Percentiles rank a stretch among this genome's conserved stretches.
Conservation (phyloP, 1,140 invertebrate species). For the Heliconius hewitsoni region DNA sequence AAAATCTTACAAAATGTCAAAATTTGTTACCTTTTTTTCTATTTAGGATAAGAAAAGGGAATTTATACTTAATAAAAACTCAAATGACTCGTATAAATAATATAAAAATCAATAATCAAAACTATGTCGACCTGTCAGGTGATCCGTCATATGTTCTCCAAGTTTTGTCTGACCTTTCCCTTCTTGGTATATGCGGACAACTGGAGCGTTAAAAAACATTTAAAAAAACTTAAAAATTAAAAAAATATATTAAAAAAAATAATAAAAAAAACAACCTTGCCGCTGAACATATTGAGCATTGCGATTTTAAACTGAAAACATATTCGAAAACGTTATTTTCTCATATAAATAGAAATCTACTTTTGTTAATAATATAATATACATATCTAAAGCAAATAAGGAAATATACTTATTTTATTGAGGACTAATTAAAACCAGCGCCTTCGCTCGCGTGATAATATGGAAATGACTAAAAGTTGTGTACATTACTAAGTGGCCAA, state of each 20-base stretch:
- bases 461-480: no score
- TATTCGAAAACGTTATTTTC: neutral
- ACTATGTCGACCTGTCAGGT: slow-evolving; percentile 46
- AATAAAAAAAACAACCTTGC: slow-evolving; percentile 37
- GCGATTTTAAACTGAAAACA: slow-evolving; percentile 25
- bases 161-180: slow-evolving; percentile 43
- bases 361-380: no score
- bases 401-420: neutral
- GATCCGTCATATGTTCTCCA: slow-evolving; percentile 58
- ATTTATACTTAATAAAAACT: no score
- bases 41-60: no score
- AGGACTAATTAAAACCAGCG: no score
- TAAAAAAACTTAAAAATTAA: slow-evolving; percentile 9
- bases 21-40: no score
- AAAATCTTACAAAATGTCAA: no score
- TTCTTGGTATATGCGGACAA: slow-evolving; percentile 42
- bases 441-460: no score
- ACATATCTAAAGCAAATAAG: neutral
- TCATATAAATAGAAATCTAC: neutral
- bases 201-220: slow-evolving; percentile 29
- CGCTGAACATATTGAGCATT: slow-evolving; percentile 42
- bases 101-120: slow-evolving; percentile 44
- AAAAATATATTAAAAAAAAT: slow-evolving; percentile 7
- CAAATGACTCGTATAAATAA: slow-evolving; percentile 27
- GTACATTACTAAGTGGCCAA: no score